These are phyloP conservation scores for Sebastes oblongus DNA, from an alignment of 2,797 vertebrate species.

Conservation along the genomic window DNA sequence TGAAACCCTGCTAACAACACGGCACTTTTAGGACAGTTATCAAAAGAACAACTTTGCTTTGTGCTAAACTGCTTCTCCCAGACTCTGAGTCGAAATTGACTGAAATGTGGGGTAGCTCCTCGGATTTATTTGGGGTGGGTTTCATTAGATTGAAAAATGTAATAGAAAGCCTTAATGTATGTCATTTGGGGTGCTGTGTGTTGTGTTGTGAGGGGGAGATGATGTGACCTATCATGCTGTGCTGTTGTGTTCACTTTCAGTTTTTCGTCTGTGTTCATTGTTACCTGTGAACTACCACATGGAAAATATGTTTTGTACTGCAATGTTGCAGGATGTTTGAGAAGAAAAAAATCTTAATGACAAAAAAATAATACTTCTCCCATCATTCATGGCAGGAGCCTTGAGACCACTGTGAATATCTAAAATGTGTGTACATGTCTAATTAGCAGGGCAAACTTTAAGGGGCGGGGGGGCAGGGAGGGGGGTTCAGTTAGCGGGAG, in stretches of 20 bases:
- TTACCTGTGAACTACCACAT: background rate
- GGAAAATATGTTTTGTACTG: background rate
- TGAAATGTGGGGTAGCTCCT: background rate
- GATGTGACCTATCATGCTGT: background rate
- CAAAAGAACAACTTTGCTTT: background rate
- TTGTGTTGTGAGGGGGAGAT: background rate
- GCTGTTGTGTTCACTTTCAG: background rate
- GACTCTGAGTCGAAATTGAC: background rate
- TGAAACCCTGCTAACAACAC: background rate
- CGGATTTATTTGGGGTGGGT: background rate
- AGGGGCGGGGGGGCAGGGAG: background rate
- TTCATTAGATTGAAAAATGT: background rate
- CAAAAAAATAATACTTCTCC: background rate
- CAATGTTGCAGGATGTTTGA: background rate
- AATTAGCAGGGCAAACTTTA: conserved; percentile 44
- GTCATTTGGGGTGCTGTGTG: background rate
- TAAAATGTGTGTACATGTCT: conserved; percentile 44
- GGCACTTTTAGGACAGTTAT: background rate
- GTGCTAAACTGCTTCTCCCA: background rate
- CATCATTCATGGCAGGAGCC: background rate
- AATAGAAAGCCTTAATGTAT: background rate
- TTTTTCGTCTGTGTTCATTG: background rate
- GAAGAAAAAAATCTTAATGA: background rate
- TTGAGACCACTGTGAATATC: conserved; percentile 11
- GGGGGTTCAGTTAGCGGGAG: conserved; percentile 43